Percentiles rank a stretch among this genome's conserved stretches.
phyloP scores from a whole-genome alignment of 2,113 vertebrate species.

The Cephalophus harveyi region DNA sequence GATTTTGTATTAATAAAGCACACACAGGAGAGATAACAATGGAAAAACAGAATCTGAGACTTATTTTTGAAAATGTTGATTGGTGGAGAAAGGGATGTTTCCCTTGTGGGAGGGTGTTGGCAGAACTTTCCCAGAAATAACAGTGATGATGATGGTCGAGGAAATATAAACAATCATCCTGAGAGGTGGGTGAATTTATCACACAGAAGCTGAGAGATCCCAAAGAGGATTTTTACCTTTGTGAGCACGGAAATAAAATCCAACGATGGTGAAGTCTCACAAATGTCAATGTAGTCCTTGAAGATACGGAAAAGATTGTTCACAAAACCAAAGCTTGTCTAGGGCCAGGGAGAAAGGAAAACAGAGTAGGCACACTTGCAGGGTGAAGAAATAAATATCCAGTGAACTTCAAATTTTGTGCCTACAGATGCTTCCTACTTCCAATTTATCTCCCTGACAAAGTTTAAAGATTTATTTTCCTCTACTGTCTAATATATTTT shows the following conservation, averaged over 20 bases:
- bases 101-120: background rate
- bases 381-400: background rate
- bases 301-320: slow-evolving; percentile 82
- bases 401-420: background rate
- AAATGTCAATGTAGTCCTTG: slow-evolving; percentile 77
- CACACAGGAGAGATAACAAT: background rate
- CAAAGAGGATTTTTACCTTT: slow-evolving; percentile 78
- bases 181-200: background rate
- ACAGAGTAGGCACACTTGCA: background rate
- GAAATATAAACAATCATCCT: background rate
- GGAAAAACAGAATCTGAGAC: background rate
- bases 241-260: slow-evolving; percentile 84
- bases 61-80: background rate
- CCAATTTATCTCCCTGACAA: background rate
- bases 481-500: background rate
- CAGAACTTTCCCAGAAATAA: background rate
- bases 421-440: background rate
- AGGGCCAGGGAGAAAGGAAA: slow-evolving; percentile 24
- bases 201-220: background rate
- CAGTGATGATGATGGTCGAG: background rate
- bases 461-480: slow-evolving; percentile 5
- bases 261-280: slow-evolving; percentile 63
- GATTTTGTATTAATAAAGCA: slow-evolving; percentile 34
- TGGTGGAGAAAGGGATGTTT: background rate
- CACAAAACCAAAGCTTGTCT: slow-evolving; percentile 91